These are phyloP conservation scores for Pavo muticus DNA, from an alignment of 2,113 vertebrate genomes.

Conservation along the genomic window DNA sequence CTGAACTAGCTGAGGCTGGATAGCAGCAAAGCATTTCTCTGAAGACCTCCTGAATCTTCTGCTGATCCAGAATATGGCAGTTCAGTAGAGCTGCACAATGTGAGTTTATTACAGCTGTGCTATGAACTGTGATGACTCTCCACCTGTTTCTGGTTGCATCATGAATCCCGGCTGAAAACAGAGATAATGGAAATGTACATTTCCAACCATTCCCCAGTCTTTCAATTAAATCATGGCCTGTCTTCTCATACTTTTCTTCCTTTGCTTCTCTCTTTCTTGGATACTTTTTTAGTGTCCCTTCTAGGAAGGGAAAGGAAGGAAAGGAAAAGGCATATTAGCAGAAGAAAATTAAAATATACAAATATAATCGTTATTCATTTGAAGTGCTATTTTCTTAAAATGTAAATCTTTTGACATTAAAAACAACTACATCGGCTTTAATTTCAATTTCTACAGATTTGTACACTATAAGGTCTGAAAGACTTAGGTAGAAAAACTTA, in stretches of 20 bases:
- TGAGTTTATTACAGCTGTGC: neutral
- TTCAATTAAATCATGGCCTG: neutral
- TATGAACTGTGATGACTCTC: neutral
- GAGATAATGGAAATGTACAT: neutral
- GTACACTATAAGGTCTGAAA: neutral
- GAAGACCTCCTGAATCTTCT: neutral
- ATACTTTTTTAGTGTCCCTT: neutral
- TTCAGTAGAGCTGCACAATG: accelerated
- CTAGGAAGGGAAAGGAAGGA: neutral
- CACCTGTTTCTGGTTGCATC: neutral
- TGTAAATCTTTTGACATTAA: neutral
- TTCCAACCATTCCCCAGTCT: neutral
- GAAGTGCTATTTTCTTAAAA: neutral
- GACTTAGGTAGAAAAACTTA: neutral
- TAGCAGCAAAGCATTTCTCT: neutral
- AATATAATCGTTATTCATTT: neutral
- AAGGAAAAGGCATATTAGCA: neutral
- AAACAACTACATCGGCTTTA: neutral
- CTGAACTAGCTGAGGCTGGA: neutral
- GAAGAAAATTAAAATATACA: neutral
- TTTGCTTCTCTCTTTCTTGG: neutral
- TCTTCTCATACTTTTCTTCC: neutral
- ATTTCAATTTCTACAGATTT: neutral
- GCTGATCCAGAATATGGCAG: neutral
- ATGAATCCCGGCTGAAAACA: neutral